Evolutionary conservation across 2,888 invertebrate genomes (phyloP).

Genomic region (Lacanobia oleracea): DNA sequence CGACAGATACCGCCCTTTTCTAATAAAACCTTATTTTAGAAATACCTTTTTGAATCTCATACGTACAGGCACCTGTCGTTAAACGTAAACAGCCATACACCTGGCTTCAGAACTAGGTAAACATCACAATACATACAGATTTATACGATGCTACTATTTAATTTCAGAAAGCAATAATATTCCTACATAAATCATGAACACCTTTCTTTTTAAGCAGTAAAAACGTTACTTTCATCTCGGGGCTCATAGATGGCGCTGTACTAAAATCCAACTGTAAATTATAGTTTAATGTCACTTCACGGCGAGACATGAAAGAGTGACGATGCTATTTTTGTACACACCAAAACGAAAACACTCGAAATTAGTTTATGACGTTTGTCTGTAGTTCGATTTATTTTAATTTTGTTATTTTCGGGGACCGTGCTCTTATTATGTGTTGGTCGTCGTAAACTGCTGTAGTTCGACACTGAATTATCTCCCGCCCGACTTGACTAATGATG

Average conservation of each 20-base stretch:
- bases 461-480: conserved; percentile 87
- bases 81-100: conserved; percentile 59
- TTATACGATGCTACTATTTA: conserved; percentile 77
- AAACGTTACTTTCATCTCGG: conserved; percentile 83
- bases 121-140: conserved; percentile 68
- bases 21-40: conserved; percentile 62
- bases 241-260: conserved; percentile 86
- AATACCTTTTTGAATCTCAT: conserved; percentile 42
- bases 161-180: conserved; percentile 81
- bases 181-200: conserved; percentile 84
- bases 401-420: conserved; percentile 89
- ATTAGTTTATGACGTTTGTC: conserved; percentile 91
- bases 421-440: conserved; percentile 84
- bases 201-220: conserved; percentile 82
- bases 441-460: conserved; percentile 79
- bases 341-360: conserved; percentile 90
- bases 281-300: conserved; percentile 88
- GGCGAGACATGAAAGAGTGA: conserved; percentile 89
- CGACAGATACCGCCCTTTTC: conserved; percentile 48
- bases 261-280: conserved; percentile 84
- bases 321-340: conserved; percentile 88
- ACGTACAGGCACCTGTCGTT: conserved; percentile 58
- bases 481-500: conserved; percentile 82
- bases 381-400: conserved; percentile 91
- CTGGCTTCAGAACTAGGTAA: conserved; percentile 60